Base-by-base conservation (phyloP, 1,140 invertebrate species). In the Aphaenogaster floridana region DNA sequence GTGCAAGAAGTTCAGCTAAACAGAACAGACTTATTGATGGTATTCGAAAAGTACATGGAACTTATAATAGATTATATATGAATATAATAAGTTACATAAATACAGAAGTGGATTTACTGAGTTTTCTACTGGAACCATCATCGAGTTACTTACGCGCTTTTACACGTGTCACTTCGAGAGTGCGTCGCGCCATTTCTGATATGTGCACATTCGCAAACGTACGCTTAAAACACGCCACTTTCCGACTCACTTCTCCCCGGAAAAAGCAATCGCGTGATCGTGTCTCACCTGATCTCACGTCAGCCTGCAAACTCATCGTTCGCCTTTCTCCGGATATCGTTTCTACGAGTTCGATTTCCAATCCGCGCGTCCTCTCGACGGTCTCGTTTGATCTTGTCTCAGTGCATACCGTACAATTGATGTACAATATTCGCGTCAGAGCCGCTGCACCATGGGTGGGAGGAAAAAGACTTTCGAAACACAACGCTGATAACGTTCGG, bases 271-370 rank as follows among this genome's bases (percentile, higher is more conserved):
- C 78, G 36, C 45, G 34, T 57, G 5, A 59, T 45, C 3, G 5
- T 48, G 42, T 39, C 57, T 84, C 69, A 84, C 80, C 80, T 76
- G 80, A 42, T 63, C 17, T 84, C 11, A 45, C n/a, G n/a, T 84
- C 36, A 17, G 15, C 17, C 8, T 76, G 42, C 42, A 42, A 21
- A 13, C 13, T 84, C 80, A 84, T 84, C 2, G 45, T 81, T 54
- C 36, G 36, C n/a, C 9, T 61, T 45, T 84, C 39, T 61, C 52
- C 9, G 66, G 9, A 15, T 59, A 28, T 39, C 28, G n/a, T 0
- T 48, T n/a, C 15, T 6, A 28, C 13, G 42, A 28, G 17, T 21
- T 50, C 15, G 52, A 21, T 81, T 52, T 39, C 28, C 45, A 21
- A 69, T 57, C 36, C 17, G 17, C 13, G 34, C 48, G 48, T 52